Conservation (phyloP, 2,113 vertebrate genomes). For the Apus apus region DNA sequence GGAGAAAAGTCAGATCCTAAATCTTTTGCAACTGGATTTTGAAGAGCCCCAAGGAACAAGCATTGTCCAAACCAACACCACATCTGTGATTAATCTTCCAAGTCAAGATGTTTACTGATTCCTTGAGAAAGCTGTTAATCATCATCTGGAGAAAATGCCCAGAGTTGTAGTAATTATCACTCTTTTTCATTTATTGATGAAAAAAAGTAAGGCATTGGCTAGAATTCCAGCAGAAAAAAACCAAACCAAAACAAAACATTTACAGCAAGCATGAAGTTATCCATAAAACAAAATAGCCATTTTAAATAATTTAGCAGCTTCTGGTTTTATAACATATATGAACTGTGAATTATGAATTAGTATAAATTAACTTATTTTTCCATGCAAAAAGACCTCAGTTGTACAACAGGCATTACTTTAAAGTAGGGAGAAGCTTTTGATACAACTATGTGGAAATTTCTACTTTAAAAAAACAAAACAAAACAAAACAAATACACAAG, state of each 20-base stretch:
- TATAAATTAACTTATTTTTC: neutral
- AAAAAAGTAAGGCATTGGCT: neutral
- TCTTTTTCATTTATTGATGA: neutral
- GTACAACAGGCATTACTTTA: neutral
- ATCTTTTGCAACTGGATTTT: neutral
- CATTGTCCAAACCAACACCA: neutral
- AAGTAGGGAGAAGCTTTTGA: neutral
- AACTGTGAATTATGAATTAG: neutral
- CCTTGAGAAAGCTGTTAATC: neutral
- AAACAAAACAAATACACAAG: neutral
- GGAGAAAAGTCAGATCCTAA: neutral
- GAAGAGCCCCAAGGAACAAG: neutral
- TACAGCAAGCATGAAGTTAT: neutral
- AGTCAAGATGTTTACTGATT: neutral
- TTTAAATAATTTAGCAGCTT: neutral
- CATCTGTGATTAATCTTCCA: neutral
- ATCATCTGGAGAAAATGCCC: neutral
- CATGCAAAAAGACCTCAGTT: neutral
- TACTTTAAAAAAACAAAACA: too few relatives aligned
- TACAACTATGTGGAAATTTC: neutral
- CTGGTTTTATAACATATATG: neutral
- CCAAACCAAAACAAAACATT: neutral
- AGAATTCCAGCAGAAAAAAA: neutral
- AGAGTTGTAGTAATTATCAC: neutral
- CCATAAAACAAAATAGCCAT: accelerated